Base-by-base conservation (phyloP, 2,888 invertebrate species). In the Cephus pygmeus region DNA sequence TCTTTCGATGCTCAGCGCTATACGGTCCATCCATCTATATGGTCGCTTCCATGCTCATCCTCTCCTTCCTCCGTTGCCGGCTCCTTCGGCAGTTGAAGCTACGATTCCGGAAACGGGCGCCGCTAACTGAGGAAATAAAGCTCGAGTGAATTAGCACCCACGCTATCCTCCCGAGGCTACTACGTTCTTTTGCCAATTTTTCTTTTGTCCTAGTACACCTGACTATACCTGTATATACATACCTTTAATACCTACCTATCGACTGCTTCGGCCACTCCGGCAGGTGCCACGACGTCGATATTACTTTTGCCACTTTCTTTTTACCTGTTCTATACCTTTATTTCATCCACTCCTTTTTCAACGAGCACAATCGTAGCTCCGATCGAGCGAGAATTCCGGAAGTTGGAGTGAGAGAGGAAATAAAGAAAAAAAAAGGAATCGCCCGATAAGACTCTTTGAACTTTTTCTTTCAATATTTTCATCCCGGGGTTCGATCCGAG, bases 61-160 rank as follows among this genome's bases (percentile, higher is more conserved):
- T 23, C 11, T 23, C 12, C 71, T 15, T 36, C 71, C 3, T 12
- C 71, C 11, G 12, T 11, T 30, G 3, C 56, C 23, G 9, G 23
- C 56, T 56, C 56, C 56, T 56, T 71, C 71, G 34, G 31, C 77
- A 79, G 75, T 79, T 81, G 69, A 77, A 79, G 31, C 35, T 75
- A 34, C 73, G 73, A 77, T 33, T 33, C 34, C 75, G 34, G 56
- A 31, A 36, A 73, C 69, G 68, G n/a, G 9, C 56, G 56, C 31
- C 73, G 40, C 69, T 74, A 76, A 76, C 79, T 34, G 77, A 79
- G 79, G 69, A 80, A 83, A 83, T 83, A 81, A 81, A 82, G 82
- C 81, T 80, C 74, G 75, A 83, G 79, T 80, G 82, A 81, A 84
- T 84, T 84, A 84, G 79, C 78, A 68, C 78, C 40, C 31, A 30